Evolutionary conservation across 1,140 invertebrate genomes (phyloP), one percentile per base, ranked within the genome.

Genomic region (Drosophila watanabei): DNA sequence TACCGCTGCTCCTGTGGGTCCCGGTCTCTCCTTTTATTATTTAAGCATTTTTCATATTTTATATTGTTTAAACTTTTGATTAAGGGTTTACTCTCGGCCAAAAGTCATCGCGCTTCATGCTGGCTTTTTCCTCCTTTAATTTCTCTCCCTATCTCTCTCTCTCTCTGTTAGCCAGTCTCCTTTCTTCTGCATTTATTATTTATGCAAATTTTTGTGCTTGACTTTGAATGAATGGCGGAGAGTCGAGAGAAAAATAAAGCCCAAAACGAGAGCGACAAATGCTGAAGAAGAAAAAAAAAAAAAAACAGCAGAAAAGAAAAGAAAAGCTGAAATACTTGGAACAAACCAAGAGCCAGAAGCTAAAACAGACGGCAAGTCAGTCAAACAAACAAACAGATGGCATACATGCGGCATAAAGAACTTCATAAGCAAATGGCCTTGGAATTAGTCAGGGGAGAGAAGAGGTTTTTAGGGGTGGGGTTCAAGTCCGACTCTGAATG

Each of bases 11-110:
- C 39, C 39, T 24, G 46, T 28, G 39, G 45, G 9, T 2, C 4
- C 16, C 39, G 2, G 2, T 39, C 37, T 39, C 14, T 16, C 51
- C 41, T 37, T 71, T 70, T 58, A 64, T 80, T 73, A 75, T 62
- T 79, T 59, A 49, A 79, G 39, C 52, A 57, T 82, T 80, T 77
- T 87, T 77, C 72, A 88, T 88, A 88, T 83, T 88, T 88, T 71
- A 88, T 83, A 80, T 87, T 87, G 76, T 83, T 87, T 88, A 83
- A 86, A 88, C 84, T 87, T 87, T 88, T 87, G 83, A 87, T 87
- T 87, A 87, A 83, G 83, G 83, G 80, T 66, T 87, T 33, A 24
- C 6, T 9, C 33, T 87, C 70, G 76, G 66, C 71, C 65, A 58
- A 46, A 58, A 49, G 66, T 66, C 45, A 59, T 35, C 33, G 33